phyloP scores from a whole-genome alignment of 2,113 vertebrate species.

The Mandrillus leucophaeus region DNA sequence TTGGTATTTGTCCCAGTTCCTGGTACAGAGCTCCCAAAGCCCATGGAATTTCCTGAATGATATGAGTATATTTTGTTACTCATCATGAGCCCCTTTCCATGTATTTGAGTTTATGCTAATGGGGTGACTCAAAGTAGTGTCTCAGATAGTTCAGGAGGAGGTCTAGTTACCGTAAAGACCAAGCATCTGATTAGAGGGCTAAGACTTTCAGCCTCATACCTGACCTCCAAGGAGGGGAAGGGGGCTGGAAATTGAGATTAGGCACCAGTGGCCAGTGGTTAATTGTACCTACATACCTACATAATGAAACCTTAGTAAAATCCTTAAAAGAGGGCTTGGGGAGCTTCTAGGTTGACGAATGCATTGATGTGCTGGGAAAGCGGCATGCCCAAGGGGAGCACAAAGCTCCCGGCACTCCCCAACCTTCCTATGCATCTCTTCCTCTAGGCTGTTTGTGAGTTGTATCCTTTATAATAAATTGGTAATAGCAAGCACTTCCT shows the following conservation, averaged over 20 bases:
- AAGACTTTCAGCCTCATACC: neutral
- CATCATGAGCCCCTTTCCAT: neutral
- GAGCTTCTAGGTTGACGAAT: neutral
- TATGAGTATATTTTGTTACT: neutral
- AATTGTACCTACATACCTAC: neutral
- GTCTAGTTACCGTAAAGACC: neutral
- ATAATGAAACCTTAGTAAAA: neutral
- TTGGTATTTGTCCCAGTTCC: neutral
- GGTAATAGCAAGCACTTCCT: neutral
- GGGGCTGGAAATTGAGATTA: neutral
- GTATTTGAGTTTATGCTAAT: neutral
- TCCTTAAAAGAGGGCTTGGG: neutral
- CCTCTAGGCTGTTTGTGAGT: neutral
- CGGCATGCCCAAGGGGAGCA: neutral
- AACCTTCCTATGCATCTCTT: neutral
- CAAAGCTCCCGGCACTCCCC: fast-evolving
- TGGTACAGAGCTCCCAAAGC: neutral
- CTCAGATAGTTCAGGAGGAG: neutral
- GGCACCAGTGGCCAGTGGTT: neutral
- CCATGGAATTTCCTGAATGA: neutral
- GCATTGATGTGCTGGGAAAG: neutral
- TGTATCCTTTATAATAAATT: neutral
- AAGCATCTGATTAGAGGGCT: neutral
- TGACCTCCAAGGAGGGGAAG: neutral
- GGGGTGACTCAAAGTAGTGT: neutral